Percentiles rank a stretch among this genome's conserved stretches.
Evolutionary conservation across 2,888 invertebrate genomes (phyloP).

Genomic region (Lepeophtheirus nordmannii): DNA sequence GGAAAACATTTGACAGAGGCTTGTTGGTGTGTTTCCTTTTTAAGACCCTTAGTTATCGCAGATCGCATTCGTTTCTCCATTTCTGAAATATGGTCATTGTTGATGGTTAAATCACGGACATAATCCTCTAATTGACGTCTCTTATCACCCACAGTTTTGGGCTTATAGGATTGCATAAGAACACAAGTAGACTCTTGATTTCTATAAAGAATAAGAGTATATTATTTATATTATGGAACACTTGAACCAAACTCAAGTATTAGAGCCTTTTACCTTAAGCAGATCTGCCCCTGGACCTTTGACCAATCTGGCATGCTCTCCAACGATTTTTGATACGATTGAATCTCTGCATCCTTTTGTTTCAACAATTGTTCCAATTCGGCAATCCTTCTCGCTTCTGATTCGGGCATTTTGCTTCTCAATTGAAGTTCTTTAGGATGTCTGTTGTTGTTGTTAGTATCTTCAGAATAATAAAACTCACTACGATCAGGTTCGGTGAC

Average conservation of each 20-base stretch:
- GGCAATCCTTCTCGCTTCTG: conserved; percentile 4
- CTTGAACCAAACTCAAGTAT: no score
- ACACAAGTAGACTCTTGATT: neutral
- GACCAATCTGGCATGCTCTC: neutral
- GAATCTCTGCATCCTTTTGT: conserved; percentile 9
- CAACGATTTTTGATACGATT: neutral
- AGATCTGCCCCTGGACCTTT: neutral
- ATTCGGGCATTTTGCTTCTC: neutral
- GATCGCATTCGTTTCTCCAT: conserved; percentile 22
- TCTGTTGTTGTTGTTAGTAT: conserved; percentile 6
- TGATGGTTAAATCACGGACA: conserved; percentile 20
- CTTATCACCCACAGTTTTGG: conserved; percentile 2
- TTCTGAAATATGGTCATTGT: conserved; percentile 22
- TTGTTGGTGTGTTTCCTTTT: conserved; percentile 47
- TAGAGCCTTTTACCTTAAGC: neutral
- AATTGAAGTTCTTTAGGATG: neutral
- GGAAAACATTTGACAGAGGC: conserved; percentile 84
- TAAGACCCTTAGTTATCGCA: conserved; percentile 47
- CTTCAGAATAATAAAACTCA: conserved; percentile 2
- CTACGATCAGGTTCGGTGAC: neutral
- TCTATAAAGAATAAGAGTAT: neutral
- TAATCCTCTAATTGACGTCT: conserved; percentile 21
- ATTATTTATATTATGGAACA: no score
- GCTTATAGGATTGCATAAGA: conserved; percentile 17
- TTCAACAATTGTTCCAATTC: conserved; percentile 4